phyloP scores from a whole-genome alignment of 37 sponge, comb jelly and placozoan species.

The Axinella damicornis region DNA sequence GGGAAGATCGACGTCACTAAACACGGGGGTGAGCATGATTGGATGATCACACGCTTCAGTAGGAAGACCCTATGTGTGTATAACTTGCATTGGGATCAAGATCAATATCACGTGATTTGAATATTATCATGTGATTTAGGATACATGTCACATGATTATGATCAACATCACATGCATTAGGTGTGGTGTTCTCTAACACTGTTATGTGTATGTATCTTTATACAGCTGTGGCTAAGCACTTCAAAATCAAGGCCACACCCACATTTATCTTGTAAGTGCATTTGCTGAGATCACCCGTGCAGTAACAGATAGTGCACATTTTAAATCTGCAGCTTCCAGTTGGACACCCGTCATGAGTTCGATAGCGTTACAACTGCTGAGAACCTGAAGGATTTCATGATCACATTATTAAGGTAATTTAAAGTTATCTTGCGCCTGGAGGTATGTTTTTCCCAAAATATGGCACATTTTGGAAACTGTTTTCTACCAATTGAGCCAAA shows the following conservation, averaged over 20 bases:
- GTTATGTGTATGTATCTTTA: background rate
- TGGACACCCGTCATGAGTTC: conserved; percentile 16
- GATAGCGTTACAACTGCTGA: background rate
- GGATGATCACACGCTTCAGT: too few species aligned
- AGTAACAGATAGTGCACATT: too few species aligned
- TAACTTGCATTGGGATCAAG: too few species aligned
- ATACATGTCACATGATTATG: too few species aligned
- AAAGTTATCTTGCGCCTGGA: background rate
- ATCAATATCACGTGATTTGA: too few species aligned
- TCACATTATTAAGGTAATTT: conserved; percentile 11
- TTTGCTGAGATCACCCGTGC: too few species aligned
- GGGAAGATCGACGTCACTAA: conserved; percentile 67
- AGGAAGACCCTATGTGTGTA: too few species aligned
- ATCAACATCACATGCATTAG: too few species aligned
- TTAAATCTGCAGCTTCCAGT: conserved; percentile 24
- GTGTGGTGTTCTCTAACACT: too few species aligned
- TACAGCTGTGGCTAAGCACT: conserved; percentile 52
- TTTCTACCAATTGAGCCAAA: too few species aligned
- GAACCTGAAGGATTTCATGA: conserved; percentile 11
- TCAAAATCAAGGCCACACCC: conserved; percentile 46
- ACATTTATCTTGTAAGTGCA: conserved; percentile 58
- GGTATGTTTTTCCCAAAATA: background rate
- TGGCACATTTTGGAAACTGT: too few species aligned
- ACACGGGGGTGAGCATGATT: conserved; percentile 33
- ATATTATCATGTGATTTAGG: too few species aligned